phyloP scores from a whole-genome alignment of 2,113 vertebrate genomes.

The Lepidiolamprologus cunningtoni region DNA sequence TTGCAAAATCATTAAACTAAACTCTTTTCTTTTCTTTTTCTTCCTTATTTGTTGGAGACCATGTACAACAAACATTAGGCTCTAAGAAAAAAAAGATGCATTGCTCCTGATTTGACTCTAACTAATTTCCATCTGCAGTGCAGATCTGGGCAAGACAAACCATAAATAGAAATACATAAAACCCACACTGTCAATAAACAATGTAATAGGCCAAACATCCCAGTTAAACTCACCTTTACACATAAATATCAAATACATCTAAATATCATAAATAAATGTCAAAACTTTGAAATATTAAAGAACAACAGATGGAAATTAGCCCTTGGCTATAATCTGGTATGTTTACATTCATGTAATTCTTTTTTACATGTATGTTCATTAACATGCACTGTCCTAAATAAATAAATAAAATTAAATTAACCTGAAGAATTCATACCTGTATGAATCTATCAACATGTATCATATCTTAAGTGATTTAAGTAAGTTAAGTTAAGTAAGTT shows the following conservation, averaged over 20 bases:
- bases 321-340: not conserved
- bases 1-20: not conserved
- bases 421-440: not conserved
- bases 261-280: not conserved
- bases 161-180: not conserved
- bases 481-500: not conserved
- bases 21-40: not conserved
- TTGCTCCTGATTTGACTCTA: not conserved
- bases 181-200: not conserved
- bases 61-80: not conserved
- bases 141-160: not conserved
- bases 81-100: not conserved
- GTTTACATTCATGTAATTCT: not conserved
- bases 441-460: not conserved
- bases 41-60: not conserved
- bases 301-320: not conserved
- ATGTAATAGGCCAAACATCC: not conserved
- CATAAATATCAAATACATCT: not conserved
- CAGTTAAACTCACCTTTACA: not conserved
- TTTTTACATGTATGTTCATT: not conserved
- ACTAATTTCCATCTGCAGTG: not conserved
- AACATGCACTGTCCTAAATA: not conserved
- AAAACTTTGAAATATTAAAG: not conserved
- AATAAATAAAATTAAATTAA: accelerated
- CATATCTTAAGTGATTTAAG: not conserved